Evolutionary conservation across 2,113 vertebrate species (phyloP).

Genomic region (Syngnathus floridae): DNA sequence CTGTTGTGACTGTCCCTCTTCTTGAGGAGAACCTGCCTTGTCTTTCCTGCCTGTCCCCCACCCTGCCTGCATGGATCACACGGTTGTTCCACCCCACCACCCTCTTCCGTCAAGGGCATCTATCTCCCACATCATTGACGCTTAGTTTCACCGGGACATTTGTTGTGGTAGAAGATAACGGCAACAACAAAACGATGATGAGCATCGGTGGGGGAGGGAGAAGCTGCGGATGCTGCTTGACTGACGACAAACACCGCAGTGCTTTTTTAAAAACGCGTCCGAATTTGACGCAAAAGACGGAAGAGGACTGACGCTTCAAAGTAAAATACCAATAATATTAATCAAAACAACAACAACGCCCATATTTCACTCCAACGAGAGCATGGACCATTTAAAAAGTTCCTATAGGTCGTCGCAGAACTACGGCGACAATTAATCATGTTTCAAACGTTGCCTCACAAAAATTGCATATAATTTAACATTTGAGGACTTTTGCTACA

Average conservation of each 20-base stretch:
- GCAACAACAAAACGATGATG: neutral
- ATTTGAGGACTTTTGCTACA: neutral
- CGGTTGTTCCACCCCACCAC: slow-evolving; percentile 30
- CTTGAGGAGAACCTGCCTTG: slow-evolving; percentile 25
- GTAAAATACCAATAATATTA: slow-evolving; percentile 13
- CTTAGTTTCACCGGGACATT: neutral
- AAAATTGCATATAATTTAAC: neutral
- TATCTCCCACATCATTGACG: neutral
- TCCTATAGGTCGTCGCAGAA: neutral
- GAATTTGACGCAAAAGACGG: neutral
- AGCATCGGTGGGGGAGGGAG: neutral
- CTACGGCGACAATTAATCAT: rapidly evolving
- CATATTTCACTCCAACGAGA: neutral
- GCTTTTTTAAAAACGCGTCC: slow-evolving; percentile 27
- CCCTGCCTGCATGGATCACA: slow-evolving; percentile 10
- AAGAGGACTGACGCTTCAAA: neutral
- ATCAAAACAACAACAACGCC: neutral
- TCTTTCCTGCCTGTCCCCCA: slow-evolving; percentile 22
- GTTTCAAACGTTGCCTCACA: neutral
- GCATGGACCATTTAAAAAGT: neutral
- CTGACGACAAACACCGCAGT: slow-evolving; percentile 47
- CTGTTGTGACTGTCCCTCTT: too few species aligned
- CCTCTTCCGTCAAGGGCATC: slow-evolving; percentile 55
- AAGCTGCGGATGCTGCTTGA: neutral
- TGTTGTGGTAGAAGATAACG: neutral